Evolutionary conservation across 92 coral and sea anemone species (phyloP).

Genomic region (Actinostola sp.): DNA sequence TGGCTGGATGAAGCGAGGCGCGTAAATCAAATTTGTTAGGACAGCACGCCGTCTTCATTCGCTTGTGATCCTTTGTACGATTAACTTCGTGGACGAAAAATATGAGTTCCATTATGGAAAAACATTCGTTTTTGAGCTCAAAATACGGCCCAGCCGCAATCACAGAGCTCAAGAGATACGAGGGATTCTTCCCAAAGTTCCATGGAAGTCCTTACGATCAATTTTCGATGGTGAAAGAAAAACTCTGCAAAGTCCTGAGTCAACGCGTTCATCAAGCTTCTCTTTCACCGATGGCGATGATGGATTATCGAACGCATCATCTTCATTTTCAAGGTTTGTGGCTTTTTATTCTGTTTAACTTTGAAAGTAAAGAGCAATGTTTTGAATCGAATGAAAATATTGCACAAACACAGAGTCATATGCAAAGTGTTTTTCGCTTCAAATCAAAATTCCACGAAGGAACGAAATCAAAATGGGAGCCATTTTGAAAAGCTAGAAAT

Average conservation of each 20-base stretch:
- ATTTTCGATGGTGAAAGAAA: constrained; percentile 70
- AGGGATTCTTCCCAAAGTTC: constrained; percentile 85
- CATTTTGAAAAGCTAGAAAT: constrained; percentile 36
- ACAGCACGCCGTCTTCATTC: constrained; percentile 78
- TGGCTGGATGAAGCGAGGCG: constrained; percentile 71
- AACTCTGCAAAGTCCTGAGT: constrained; percentile 53
- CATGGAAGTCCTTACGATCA: constrained; percentile 72
- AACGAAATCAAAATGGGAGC: constrained; percentile 16
- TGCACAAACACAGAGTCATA: neutral
- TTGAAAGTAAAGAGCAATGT: neutral
- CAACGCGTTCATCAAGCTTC: constrained; percentile 61
- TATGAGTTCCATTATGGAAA: constrained; percentile 81
- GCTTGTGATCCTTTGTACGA: constrained; percentile 86
- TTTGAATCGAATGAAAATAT: neutral
- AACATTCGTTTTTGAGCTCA: constrained; percentile 74
- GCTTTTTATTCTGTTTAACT: neutral
- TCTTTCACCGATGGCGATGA: constrained; percentile 87
- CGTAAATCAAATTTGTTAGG: constrained; percentile 92
- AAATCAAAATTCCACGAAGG: neutral
- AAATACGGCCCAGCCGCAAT: constrained; percentile 65
- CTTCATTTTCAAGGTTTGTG: constrained; percentile 74
- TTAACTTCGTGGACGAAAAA: constrained; percentile 51
- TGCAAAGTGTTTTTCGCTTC: neutral
- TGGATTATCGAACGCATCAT: constrained; percentile 82
- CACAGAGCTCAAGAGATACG: constrained; percentile 80